These are phyloP conservation scores for Caerostris extrusa DNA, from an alignment of 1,140 invertebrate genomes.

Conservation along the genomic window DNA sequence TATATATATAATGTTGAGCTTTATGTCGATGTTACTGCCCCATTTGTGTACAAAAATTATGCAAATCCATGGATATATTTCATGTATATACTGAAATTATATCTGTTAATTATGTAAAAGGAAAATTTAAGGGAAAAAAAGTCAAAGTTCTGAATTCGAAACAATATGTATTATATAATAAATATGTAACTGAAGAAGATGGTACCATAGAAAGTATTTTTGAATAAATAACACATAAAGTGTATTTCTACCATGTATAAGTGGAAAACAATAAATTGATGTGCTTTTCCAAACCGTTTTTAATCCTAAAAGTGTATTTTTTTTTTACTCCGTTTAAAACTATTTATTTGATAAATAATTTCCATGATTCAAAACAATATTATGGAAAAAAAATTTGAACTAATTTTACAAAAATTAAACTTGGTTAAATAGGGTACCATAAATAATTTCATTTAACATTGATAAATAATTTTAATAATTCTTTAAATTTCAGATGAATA, in stretches of 20 bases:
- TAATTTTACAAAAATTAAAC: too few species aligned
- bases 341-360: too few species aligned
- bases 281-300: slow-evolving; percentile 54
- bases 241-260: slow-evolving; percentile 57
- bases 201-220: slow-evolving; percentile 61
- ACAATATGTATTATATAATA: slow-evolving; percentile 42
- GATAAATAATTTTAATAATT: too few species aligned
- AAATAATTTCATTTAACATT: too few species aligned
- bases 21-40: slow-evolving; percentile 65
- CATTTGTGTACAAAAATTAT: slow-evolving; percentile 62
- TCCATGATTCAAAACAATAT: too few species aligned
- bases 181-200: slow-evolving; percentile 30
- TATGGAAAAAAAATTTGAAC: too few species aligned
- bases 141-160: slow-evolving; percentile 57
- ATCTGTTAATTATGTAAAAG: slow-evolving; percentile 14
- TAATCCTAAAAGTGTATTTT: background rate
- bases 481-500: too few species aligned
- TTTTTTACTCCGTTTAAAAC: too few species aligned
- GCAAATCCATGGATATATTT: slow-evolving; percentile 33
- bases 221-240: slow-evolving; percentile 62
- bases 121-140: slow-evolving; percentile 51
- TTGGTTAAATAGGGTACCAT: too few species aligned
- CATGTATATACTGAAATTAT: slow-evolving; percentile 62
- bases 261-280: slow-evolving; percentile 65
- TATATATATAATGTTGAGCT: slow-evolving; percentile 69